Evolutionary conservation across 2,888 invertebrate species (phyloP).

Genomic region (Noctua janthina): DNA sequence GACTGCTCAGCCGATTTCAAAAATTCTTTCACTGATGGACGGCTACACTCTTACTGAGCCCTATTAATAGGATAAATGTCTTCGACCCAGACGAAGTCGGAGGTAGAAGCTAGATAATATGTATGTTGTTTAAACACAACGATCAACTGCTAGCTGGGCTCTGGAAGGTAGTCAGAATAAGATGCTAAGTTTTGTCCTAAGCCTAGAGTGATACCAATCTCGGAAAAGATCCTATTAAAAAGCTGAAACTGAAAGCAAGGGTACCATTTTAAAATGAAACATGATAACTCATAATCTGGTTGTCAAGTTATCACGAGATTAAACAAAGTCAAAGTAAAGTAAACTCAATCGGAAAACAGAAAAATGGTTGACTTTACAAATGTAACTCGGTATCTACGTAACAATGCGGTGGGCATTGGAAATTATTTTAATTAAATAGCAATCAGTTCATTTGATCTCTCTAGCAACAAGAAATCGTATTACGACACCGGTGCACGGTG

Average conservation of each 20-base stretch:
- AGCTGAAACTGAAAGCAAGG: background rate
- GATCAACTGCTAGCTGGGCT: background rate
- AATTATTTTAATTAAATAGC: slow-evolving; percentile 57
- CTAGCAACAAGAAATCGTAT: slow-evolving; percentile 55
- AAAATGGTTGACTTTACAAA: slow-evolving; percentile 26
- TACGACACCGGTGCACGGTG: slow-evolving; percentile 45
- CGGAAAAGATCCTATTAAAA: background rate
- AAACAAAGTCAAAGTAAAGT: slow-evolving; percentile 13
- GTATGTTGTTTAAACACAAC: background rate
- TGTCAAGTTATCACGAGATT: background rate
- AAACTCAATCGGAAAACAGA: slow-evolving; percentile 7
- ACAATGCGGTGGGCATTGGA: slow-evolving; percentile 56
- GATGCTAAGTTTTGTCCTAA: background rate
- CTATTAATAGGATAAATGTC: background rate
- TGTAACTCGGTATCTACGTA: slow-evolving; percentile 23
- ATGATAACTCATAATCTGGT: slow-evolving; percentile 1
- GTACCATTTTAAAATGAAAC: background rate
- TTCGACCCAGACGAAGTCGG: background rate
- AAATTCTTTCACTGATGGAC: background rate
- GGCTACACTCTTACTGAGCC: too few species aligned
- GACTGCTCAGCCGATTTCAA: background rate
- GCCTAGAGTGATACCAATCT: background rate
- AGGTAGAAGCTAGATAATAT: background rate
- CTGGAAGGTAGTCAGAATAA: background rate
- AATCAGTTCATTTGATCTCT: slow-evolving; percentile 55